Base-by-base conservation (phyloP, 2,888 invertebrate species). In the Slavum lentiscoides region DNA sequence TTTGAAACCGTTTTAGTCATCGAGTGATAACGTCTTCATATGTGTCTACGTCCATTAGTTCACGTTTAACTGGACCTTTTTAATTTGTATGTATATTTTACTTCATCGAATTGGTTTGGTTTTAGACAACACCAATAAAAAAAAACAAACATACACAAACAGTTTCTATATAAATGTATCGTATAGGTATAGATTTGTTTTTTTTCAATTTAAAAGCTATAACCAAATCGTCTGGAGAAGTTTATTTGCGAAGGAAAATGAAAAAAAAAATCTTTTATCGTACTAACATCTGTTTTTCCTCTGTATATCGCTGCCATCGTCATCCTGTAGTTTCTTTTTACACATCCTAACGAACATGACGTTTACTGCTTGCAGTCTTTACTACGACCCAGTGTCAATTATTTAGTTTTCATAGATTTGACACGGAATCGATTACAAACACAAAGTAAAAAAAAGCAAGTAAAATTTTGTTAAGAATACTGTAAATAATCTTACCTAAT, bases 321-420 rank as follows among this genome's bases (percentile, higher is more conserved):
- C 74, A 37, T 11, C 59, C 21, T 53, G 15, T 49, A 68, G 68
- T 49, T 23, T 30, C 30, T 30, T 30, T 11, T 21, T 19, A n/a
- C n/a, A 74, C 74, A 66, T 55, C 55, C 39, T 21, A 58, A 67
- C 19, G 19, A 66, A n/a, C 55, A 66, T 39, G 66, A 74, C 67
- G 21, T 74, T 49, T 61, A 61, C 17, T 66, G 64, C 39, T 74
- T 74, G 37, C 30, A 6, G n/a, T 37, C 30, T 15, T 43, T 4
- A 30, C 30, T 30, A 30, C 30, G 53, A 9, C n/a, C 2, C 2
- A 8, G 17, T 37, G 37, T 53, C 30, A 74, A 64, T 74, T 64
- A 64, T 73, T 23, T 49, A 37, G 53, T 37, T 64, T 55, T 74
- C 17, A 37, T 55, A 19, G 9, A 66, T 66, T 55, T 37, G 21